Evolutionary conservation across 2,113 vertebrate species (phyloP).

Genomic region (Poeciliopsis turrubarensis): DNA sequence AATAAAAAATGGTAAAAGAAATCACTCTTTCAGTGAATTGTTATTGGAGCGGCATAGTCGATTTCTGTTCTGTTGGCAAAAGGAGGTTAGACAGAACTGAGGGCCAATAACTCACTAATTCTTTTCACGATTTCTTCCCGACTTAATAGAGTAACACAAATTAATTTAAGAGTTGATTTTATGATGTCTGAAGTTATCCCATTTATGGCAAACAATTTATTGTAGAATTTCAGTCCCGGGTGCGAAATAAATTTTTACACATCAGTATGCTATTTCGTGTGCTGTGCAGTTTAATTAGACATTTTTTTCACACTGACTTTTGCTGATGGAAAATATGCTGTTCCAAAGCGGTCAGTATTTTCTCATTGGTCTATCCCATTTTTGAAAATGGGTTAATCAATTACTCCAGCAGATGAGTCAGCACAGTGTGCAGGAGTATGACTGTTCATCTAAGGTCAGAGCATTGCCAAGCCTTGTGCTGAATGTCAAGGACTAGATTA

Average conservation of each 20-base stretch:
- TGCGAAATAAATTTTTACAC: background rate
- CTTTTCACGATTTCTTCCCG: background rate
- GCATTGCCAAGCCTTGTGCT: slow-evolving; percentile 63
- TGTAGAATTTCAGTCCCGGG: no score
- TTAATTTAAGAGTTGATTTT: background rate
- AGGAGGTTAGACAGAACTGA: no score
- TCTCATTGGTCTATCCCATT: slow-evolving; percentile 26
- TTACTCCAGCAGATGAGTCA: slow-evolving; percentile 68
- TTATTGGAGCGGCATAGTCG: no score
- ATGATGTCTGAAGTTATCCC: no score
- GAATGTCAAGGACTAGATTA: slow-evolving; percentile 79
- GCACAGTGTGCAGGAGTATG: slow-evolving; percentile 58
- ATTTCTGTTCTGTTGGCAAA: no score
- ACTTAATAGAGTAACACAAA: background rate
- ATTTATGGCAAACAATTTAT: no score
- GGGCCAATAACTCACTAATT: background rate
- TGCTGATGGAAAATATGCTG: slow-evolving; percentile 21
- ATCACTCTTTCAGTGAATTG: no score
- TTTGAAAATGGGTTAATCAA: slow-evolving; percentile 43
- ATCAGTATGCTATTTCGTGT: background rate
- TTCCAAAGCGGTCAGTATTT: slow-evolving; percentile 31
- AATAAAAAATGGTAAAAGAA: no score
- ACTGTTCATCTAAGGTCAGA: slow-evolving; percentile 68
- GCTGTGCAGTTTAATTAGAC: background rate
- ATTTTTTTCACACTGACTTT: slow-evolving; percentile 8